A percentile compares a stretch with the other conserved stretches of the same genome.
Evolutionary conservation across 2,113 vertebrate genomes (phyloP).

Genomic region (Puma concolor): DNA sequence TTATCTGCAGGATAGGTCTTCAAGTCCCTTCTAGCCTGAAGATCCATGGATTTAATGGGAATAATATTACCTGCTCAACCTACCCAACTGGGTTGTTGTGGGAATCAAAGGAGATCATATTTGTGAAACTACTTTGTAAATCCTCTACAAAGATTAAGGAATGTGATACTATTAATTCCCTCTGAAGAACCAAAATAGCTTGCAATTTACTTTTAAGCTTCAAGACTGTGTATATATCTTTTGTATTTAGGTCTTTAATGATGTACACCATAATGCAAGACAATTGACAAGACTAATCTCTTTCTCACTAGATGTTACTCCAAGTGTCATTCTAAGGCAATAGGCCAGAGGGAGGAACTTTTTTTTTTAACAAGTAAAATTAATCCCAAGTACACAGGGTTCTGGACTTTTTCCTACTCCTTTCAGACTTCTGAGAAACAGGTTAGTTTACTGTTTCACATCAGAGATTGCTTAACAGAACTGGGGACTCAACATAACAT

Average conservation of each 20-base stretch:
- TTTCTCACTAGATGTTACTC: conserved; percentile 59
- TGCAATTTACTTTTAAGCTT: conserved; percentile 78
- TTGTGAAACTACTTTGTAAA: conserved; percentile 74
- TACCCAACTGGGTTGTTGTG: conserved; percentile 52
- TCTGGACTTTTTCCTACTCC: background rate
- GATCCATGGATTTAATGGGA: conserved; percentile 20
- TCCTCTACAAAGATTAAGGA: conserved; percentile 74
- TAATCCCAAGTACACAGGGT: conserved; percentile 50
- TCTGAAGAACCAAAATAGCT: conserved; percentile 77
- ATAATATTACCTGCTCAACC: conserved; percentile 59
- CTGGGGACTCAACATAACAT: background rate
- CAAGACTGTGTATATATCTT: conserved; percentile 72
- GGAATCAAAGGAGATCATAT: conserved; percentile 75
- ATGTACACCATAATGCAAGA: conserved; percentile 55
- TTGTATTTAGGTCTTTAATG: conserved; percentile 73
- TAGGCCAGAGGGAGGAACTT: background rate
- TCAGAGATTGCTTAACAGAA: background rate
- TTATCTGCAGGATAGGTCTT: conserved; percentile 1
- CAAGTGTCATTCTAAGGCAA: conserved; percentile 66
- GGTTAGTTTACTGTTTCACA: conserved; percentile 48
- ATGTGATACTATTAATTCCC: conserved; percentile 77
- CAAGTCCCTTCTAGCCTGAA: conserved; percentile 44
- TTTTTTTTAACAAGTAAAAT: conserved; percentile 29
- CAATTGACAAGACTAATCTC: conserved; percentile 72
- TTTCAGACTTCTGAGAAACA: conserved; percentile 62